These are phyloP conservation scores for Dasypogon diadema DNA, from an alignment of 2,888 invertebrate species.

Conservation along the genomic window DNA sequence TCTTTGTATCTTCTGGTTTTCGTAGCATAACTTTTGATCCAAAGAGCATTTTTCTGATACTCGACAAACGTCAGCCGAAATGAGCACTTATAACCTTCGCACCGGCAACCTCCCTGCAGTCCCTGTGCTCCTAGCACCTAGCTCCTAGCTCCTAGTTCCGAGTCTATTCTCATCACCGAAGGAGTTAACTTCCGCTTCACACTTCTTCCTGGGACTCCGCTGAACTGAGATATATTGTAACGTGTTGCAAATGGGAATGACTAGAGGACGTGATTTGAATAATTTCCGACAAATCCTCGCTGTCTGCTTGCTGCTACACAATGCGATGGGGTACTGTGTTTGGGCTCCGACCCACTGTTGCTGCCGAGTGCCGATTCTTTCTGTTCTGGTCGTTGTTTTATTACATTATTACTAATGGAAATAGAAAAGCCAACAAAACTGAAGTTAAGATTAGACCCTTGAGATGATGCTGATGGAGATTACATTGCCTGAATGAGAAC, in stretches of 20 bases:
- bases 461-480: conserved; percentile 35
- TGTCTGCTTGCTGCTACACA: conserved; percentile 11
- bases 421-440: conserved; percentile 44
- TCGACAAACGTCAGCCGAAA: not conserved
- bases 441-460: conserved; percentile 38
- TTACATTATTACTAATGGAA: conserved; percentile 38
- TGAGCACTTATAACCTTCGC: not conserved
- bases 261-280: conserved; percentile 52
- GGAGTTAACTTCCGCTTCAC: conserved; percentile 14
- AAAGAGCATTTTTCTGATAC: conserved; percentile 23
- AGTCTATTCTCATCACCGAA: not conserved
- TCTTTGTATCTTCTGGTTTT: conserved; percentile 33
- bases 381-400: conserved; percentile 22
- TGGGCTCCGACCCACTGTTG: conserved; percentile 34
- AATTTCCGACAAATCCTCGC: conserved; percentile 28
- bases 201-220: conserved; percentile 23
- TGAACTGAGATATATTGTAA: conserved; percentile 40
- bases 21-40: conserved; percentile 43
- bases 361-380: conserved; percentile 29
- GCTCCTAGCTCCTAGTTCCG: not conserved
- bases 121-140: conserved; percentile 2
- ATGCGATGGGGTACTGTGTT: not conserved
- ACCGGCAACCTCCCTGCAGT: not conserved
- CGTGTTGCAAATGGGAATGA: conserved; percentile 51
- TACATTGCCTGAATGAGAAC: conserved; percentile 10